Conservation (phyloP, 2,113 vertebrate genomes). For the Daboia siamensis region DNA sequence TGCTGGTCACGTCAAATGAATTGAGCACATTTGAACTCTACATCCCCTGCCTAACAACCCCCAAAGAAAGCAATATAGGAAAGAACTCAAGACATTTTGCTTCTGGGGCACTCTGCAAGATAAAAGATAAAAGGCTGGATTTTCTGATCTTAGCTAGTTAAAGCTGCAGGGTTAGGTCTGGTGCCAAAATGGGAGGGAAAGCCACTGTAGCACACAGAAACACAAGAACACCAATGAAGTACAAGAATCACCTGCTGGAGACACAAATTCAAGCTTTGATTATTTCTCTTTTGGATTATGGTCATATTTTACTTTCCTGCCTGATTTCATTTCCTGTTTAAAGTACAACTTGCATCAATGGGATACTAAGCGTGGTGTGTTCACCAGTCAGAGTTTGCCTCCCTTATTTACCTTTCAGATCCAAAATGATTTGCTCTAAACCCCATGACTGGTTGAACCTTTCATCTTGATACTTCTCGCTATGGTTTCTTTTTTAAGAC, state of each 20-base stretch:
- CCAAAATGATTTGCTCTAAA: not conserved
- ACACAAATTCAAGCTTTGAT: conserved; percentile 8
- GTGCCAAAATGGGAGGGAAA: conserved; percentile 4
- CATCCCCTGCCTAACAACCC: no score
- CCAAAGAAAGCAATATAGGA: not conserved
- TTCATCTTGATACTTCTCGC: not conserved
- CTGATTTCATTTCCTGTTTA: not conserved
- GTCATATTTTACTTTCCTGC: not conserved
- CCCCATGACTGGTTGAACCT: not conserved
- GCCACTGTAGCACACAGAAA: not conserved
- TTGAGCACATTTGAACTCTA: not conserved
- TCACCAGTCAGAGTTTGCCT: not conserved
- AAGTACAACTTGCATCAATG: not conserved
- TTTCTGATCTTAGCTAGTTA: conserved; percentile 13
- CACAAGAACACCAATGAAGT: not conserved
- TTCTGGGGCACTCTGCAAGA: not conserved
- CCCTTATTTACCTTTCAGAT: not conserved
- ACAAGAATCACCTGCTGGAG: conserved; percentile 21
- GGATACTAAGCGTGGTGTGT: not conserved
- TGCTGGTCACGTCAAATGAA: not conserved
- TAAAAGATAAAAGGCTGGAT: conserved; percentile 7
- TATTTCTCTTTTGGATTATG: not conserved
- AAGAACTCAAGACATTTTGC: not conserved
- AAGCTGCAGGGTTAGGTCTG: not conserved
- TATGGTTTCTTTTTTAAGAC: not conserved